These are phyloP conservation scores for Tachysurus fulvidraco DNA, from an alignment of 2,113 vertebrate genomes.

Conservation along the genomic window DNA sequence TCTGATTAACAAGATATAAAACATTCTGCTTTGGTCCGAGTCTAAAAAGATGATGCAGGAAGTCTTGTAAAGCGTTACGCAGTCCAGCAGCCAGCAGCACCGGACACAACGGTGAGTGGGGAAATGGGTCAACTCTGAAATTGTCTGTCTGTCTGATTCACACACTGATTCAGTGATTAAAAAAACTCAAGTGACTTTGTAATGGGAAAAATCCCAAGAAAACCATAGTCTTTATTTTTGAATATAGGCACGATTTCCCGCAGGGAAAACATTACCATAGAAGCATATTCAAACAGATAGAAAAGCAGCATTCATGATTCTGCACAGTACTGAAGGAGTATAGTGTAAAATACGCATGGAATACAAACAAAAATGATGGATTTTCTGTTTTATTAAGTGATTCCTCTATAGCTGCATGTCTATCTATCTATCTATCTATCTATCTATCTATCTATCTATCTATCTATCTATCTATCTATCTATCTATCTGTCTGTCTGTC, in stretches of 20 bases:
- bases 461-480: conserved; percentile 34
- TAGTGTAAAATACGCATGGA: not conserved
- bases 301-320: not conserved
- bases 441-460: conserved; percentile 4
- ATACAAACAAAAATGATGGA: not conserved
- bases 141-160: too few species aligned
- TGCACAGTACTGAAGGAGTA: not conserved
- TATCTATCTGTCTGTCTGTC: conserved; percentile 55
- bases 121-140: conserved; percentile 53
- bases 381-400: conserved; percentile 3
- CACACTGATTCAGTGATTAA: conserved; percentile 14
- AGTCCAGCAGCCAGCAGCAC: conserved; percentile 30
- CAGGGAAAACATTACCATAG: not conserved
- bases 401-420: not conserved
- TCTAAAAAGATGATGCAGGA: conserved; percentile 32
- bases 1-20: conserved; percentile 29
- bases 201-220: not conserved
- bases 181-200: conserved; percentile 9
- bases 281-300: not conserved
- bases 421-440: not conserved
- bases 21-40: conserved; percentile 31
- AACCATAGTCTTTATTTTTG: not conserved
- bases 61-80: conserved; percentile 25
- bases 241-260: not conserved
- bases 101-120: conserved; percentile 50